Evolutionary conservation across 2,113 vertebrate genomes (phyloP), one percentile per base, ranked within the genome.

Genomic region (Synchiropus splendidus): DNA sequence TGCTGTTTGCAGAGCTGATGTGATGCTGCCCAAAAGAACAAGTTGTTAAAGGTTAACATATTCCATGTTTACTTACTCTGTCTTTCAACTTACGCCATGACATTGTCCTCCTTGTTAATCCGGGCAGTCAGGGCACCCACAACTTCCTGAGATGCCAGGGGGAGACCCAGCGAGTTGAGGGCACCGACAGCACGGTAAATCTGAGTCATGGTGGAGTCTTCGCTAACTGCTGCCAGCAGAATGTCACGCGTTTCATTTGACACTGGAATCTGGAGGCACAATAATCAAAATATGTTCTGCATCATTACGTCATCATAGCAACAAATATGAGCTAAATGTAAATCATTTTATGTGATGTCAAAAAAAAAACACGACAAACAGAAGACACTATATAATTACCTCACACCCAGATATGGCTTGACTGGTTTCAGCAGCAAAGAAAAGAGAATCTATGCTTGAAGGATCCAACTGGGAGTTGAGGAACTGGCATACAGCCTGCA

Each of bases 221-320:
- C 95, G 2, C 92, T 98, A 31, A 99, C 85, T 4, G 90, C 85
- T 16, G 89, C 92, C 72, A 93, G 83, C 4, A 99, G 89, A 48
- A 93, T 80, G 58, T 98, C 94, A 16, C 91, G 88, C 11, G 95
- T 98, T 75, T 97, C 94, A 18, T 98, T 98, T 18, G 90, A 92
- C 61, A 98, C 72, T 1, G 84, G 83, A 39, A 97, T 90, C 95
- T 98, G 64, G 21, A 5, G 5, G 11, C 17, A 12, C 6, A 12
- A 18, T 16, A 16, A 11, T 39, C 4, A 12, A 2, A 36, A 36
- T 5, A 5, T 37, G 6, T 9, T 37, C 10, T 8, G 15, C 35
- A 37, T 37, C 15, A 10, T 39, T 2, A 39, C 9, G 37, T 10
- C 16, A 16, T 39, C 13, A 17, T 17, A 16, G 10, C 3, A 5